phyloP scores from a whole-genome alignment of 2,113 vertebrate genomes.

The Scartelaos histophorus region DNA sequence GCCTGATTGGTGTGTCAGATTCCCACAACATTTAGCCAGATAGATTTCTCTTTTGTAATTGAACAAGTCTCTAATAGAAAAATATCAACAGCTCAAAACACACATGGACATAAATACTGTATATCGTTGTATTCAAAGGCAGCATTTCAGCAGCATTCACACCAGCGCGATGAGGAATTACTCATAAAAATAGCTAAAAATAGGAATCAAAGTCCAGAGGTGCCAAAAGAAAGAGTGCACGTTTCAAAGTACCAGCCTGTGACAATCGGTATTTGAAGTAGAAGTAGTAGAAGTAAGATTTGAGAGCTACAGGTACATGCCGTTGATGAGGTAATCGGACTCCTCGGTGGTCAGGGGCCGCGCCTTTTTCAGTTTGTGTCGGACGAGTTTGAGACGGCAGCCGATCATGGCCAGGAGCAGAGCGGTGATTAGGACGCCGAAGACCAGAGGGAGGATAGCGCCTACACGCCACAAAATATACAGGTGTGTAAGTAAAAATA shows the following conservation, averaged over 20 bases:
- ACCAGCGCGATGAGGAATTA: constrained; percentile 7
- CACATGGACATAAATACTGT: constrained; percentile 4
- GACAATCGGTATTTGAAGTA: constrained; percentile 10
- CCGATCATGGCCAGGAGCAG: constrained; percentile 92
- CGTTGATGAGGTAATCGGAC: constrained; percentile 99
- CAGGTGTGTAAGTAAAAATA: background rate
- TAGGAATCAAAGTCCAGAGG: constrained; percentile 13
- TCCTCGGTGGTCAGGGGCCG: constrained; percentile 95
- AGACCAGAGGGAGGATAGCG: constrained; percentile 90
- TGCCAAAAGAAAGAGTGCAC: constrained; percentile 28
- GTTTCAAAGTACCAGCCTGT: constrained; percentile 11
- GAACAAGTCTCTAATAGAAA: background rate
- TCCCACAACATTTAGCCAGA: background rate
- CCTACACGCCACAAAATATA: constrained; percentile 69
- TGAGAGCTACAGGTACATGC: constrained; percentile 91
- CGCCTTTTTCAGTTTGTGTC: constrained; percentile 91
- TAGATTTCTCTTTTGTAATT: background rate
- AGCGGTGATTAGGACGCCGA: constrained; percentile 91
- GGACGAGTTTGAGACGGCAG: constrained; percentile 88
- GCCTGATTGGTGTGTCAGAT: background rate
- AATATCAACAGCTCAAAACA: background rate
- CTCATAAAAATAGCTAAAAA: constrained; percentile 22
- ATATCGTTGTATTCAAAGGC: constrained; percentile 29
- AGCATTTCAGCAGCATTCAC: constrained; percentile 30
- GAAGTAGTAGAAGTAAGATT: background rate